Evolutionary conservation across 2,797 vertebrate species (phyloP).

Genomic region (Tapera naevia): DNA sequence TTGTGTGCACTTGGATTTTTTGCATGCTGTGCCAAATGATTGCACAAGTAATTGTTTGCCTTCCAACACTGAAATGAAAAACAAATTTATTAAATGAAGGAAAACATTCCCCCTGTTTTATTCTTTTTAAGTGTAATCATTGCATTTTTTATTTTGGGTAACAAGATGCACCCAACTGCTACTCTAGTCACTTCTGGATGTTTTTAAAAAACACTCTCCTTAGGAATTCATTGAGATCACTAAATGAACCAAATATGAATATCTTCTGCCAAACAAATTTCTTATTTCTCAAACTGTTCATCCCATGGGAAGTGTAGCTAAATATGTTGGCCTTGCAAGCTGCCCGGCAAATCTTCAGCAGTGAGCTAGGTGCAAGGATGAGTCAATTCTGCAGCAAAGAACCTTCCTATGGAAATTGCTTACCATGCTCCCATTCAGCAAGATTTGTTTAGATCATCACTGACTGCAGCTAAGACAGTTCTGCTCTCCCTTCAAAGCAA

Average conservation of each 20-base stretch:
- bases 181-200: neutral
- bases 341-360: neutral
- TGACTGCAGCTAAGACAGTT: neutral
- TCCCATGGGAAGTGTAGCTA: neutral
- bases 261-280: neutral
- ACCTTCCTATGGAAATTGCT: neutral
- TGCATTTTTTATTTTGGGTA: neutral
- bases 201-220: neutral
- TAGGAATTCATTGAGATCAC: neutral
- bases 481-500: neutral
- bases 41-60: slow-evolving; percentile 38
- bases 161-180: neutral
- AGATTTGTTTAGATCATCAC: neutral
- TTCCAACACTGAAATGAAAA: slow-evolving; percentile 47
- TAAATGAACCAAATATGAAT: neutral
- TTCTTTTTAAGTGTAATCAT: slow-evolving; percentile 7
- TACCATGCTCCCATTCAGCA: neutral
- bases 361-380: neutral
- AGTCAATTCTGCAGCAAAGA: neutral
- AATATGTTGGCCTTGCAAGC: neutral
- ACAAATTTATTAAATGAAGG: neutral
- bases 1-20: slow-evolving; percentile 1
- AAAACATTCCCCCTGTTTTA: slow-evolving; percentile 39
- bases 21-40: slow-evolving; percentile 35
- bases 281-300: neutral